phyloP scores from a whole-genome alignment of 2,797 vertebrate genomes.

The Agapornis canus region DNA sequence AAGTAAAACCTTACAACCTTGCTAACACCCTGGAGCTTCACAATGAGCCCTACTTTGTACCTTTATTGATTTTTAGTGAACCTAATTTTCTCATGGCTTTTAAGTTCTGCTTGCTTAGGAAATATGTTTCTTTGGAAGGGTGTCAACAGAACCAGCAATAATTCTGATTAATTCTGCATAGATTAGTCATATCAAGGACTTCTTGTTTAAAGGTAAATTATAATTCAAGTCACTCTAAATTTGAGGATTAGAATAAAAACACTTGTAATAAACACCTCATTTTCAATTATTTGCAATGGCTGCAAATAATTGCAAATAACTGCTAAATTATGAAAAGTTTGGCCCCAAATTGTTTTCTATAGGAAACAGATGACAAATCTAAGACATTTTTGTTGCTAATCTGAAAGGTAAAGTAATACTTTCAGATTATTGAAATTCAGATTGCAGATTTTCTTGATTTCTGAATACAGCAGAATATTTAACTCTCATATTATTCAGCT shows the following conservation, averaged over 20 bases:
- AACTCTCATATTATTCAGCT: not conserved
- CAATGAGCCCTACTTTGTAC: slow-evolving; percentile 45
- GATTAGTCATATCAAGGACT: slow-evolving; percentile 52
- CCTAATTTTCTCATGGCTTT: slow-evolving; percentile 50
- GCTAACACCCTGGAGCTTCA: slow-evolving; percentile 10
- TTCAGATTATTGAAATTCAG: not conserved
- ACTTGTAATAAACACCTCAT: slow-evolving; percentile 26
- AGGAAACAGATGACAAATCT: slow-evolving; percentile 23
- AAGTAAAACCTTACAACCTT: slow-evolving; percentile 49
- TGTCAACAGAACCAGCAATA: slow-evolving; percentile 55
- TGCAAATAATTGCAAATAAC: not conserved
- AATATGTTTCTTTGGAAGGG: slow-evolving; percentile 39
- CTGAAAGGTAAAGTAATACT: slow-evolving; percentile 8
- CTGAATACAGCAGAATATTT: not conserved
- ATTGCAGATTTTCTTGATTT: not conserved
- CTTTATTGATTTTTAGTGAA: slow-evolving; percentile 28
- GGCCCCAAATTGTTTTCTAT: not conserved
- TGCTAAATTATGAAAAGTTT: slow-evolving; percentile 45
- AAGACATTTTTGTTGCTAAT: slow-evolving; percentile 24
- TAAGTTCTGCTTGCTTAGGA: slow-evolving; percentile 29
- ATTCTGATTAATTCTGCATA: slow-evolving; percentile 69
- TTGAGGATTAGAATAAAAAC: slow-evolving; percentile 63
- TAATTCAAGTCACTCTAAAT: slow-evolving; percentile 65
- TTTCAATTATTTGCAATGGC: slow-evolving; percentile 46
- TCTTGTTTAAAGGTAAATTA: slow-evolving; percentile 69